These are phyloP conservation scores for Sarcoramphus papa DNA, from an alignment of 2,797 vertebrate species.

Conservation along the genomic window DNA sequence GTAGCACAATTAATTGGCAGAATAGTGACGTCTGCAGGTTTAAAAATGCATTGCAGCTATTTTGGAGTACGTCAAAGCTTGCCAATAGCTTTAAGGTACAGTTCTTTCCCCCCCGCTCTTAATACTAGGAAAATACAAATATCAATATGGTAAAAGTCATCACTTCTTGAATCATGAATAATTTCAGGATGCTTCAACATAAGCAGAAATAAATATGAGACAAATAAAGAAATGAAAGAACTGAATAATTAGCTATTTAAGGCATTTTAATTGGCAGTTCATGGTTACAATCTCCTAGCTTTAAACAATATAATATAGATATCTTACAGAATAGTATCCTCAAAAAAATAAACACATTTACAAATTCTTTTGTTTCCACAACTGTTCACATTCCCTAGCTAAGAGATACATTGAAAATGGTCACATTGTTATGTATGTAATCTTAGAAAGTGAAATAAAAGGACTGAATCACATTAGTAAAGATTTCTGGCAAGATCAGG, in stretches of 20 bases:
- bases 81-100: background rate
- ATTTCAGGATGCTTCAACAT: background rate
- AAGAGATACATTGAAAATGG: background rate
- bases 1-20: conserved; percentile 11
- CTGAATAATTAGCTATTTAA: background rate
- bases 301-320: background rate
- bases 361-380: background rate
- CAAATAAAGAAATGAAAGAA: background rate
- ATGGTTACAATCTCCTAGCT: background rate
- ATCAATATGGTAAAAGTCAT: background rate
- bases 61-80: background rate
- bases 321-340: background rate
- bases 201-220: background rate
- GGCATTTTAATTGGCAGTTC: background rate
- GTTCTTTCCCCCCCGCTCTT: background rate
- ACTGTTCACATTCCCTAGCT: background rate
- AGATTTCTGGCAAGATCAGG: conserved; percentile 27
- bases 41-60: background rate
- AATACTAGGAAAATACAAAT: background rate
- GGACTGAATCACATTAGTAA: conserved; percentile 19
- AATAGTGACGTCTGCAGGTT: conserved; percentile 66
- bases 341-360: background rate
- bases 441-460: conserved; percentile 46
- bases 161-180: background rate
- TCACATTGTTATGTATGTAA: background rate